Evolutionary conservation across 2,797 vertebrate species (phyloP).

Genomic region (Delichon dasypus): DNA sequence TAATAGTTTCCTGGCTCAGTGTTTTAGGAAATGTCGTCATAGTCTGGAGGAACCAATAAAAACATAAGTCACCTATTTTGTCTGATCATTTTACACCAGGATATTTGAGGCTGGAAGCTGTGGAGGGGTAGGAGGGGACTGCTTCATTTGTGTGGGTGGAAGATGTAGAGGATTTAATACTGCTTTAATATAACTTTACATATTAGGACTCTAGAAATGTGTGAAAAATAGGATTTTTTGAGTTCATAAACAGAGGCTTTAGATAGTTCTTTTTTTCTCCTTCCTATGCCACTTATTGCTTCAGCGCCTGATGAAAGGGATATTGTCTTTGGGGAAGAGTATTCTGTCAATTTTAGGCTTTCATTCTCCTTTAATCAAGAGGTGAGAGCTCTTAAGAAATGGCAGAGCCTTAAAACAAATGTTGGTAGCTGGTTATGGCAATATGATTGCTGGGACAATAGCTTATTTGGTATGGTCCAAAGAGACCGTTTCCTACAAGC

Average conservation of each 20-base stretch:
- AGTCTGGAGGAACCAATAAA: slow-evolving; percentile 79
- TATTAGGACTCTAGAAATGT: background rate
- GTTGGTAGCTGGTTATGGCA: background rate
- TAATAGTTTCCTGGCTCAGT: slow-evolving; percentile 76
- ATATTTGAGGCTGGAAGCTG: slow-evolving; percentile 48
- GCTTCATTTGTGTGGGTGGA: background rate
- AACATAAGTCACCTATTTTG: slow-evolving; percentile 77
- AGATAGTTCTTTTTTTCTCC: no score
- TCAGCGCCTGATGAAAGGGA: background rate
- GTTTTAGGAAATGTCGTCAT: slow-evolving; percentile 77
- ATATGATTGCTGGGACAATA: background rate
- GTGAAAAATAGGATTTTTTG: background rate
- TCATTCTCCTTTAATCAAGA: background rate
- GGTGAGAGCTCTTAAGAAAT: background rate
- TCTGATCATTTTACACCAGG: slow-evolving; percentile 66
- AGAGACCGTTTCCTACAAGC: background rate
- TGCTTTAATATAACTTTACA: background rate
- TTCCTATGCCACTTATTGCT: background rate
- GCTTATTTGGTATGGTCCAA: background rate
- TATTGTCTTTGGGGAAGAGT: background rate
- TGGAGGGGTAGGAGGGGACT: background rate
- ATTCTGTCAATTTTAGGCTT: background rate
- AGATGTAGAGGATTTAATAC: slow-evolving; percentile 18
- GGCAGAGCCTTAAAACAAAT: background rate
- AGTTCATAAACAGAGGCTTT: background rate